Conservation (phyloP, 2,888 invertebrate species). For the Agonopterix arenella region DNA sequence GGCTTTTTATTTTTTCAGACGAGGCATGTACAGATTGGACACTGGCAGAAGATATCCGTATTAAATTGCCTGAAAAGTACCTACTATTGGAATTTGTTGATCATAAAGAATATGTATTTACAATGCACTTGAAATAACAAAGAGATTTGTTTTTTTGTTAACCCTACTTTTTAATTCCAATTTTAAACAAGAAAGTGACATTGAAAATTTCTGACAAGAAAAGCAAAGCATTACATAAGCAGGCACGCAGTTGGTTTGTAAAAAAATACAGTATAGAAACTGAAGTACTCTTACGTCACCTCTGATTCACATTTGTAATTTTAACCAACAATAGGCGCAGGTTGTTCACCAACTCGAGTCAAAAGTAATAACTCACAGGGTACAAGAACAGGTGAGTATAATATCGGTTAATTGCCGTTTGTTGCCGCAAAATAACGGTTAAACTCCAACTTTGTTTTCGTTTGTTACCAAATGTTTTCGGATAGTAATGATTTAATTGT, state of each 20-base stretch:
- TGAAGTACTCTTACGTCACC: neutral
- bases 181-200: too few species aligned
- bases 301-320: neutral
- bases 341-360: neutral
- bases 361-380: neutral
- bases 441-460: neutral
- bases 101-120: neutral
- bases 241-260: too few species aligned
- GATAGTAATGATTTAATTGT: too few species aligned
- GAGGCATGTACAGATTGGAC: constrained; percentile 34
- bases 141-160: neutral
- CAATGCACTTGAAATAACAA: neutral
- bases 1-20: constrained; percentile 37
- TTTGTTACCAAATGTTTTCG: too few species aligned
- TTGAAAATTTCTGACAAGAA: too few species aligned
- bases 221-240: too few species aligned
- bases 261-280: too few species aligned
- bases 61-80: neutral
- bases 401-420: neutral
- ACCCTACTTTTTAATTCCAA: too few species aligned
- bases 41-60: constrained; percentile 30
- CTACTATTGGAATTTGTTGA: neutral
- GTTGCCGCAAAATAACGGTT: neutral
- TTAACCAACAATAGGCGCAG: neutral
- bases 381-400: neutral